Percentiles rank a stretch among this genome's conserved stretches.
phyloP scores from a whole-genome alignment of 2,888 invertebrate genomes.

The Aspidapion aeneum region DNA sequence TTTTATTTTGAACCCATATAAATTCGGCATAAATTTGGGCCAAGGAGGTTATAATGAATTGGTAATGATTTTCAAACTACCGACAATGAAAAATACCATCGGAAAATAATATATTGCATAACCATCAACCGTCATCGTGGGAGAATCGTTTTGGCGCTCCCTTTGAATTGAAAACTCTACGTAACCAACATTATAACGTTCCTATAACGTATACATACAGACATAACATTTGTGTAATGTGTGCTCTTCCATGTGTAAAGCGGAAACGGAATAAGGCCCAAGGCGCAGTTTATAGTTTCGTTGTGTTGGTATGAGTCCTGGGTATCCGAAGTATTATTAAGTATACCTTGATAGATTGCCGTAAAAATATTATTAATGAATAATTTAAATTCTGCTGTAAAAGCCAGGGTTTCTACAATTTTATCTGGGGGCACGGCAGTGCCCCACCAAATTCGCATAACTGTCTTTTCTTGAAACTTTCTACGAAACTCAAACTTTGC shows the following conservation, averaged over 20 bases:
- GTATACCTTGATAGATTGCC: not conserved
- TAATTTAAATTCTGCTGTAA: too few relatives aligned
- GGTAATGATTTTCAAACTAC: not conserved
- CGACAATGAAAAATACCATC: not conserved
- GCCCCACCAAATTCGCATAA: too few relatives aligned
- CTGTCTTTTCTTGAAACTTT: too few relatives aligned
- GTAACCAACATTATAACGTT: too few relatives aligned
- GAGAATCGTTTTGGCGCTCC: slow-evolving; percentile 41
- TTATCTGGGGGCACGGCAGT: too few relatives aligned
- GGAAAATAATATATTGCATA: slow-evolving; percentile 23
- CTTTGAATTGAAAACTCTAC: slow-evolving; percentile 15
- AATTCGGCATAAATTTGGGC: too few relatives aligned
- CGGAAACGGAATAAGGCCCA: slow-evolving; percentile 47
- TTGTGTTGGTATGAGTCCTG: too few relatives aligned
- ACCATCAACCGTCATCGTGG: slow-evolving; percentile 32
- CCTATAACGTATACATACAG: too few relatives aligned
- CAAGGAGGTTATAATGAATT: too few relatives aligned
- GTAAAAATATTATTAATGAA: not conserved
- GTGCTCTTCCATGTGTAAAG: slow-evolving; percentile 49
- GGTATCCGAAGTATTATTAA: not conserved
- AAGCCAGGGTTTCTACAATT: too few relatives aligned
- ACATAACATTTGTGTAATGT: slow-evolving; percentile 45
- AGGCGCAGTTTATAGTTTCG: slow-evolving; percentile 45
- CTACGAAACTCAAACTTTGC: too few relatives aligned
- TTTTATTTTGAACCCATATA: too few relatives aligned